A percentile compares a stretch with the other conserved stretches of the same genome.
Evolutionary conservation across 2,888 invertebrate species (phyloP).

Genomic region (Eupithecia inturbata): DNA sequence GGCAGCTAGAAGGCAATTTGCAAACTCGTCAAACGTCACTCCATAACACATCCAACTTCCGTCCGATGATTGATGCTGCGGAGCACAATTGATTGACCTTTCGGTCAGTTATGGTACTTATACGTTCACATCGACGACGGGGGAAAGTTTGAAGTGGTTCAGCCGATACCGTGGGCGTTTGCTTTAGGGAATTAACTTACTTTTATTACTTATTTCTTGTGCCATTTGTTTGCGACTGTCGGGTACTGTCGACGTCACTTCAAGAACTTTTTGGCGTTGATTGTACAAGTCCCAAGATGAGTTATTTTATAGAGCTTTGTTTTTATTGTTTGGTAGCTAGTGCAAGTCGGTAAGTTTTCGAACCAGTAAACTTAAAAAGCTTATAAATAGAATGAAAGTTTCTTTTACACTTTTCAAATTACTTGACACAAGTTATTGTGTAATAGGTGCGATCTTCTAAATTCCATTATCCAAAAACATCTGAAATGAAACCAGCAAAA

Average conservation of each 20-base stretch:
- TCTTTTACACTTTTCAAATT: background rate
- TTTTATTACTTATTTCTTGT: slow-evolving; percentile 7
- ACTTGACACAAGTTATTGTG: too few relatives aligned
- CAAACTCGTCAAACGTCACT: slow-evolving; percentile 31
- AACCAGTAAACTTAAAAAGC: background rate
- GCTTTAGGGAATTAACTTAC: slow-evolving; percentile 15
- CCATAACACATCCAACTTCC: slow-evolving; percentile 31
- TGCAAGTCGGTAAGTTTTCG: background rate
- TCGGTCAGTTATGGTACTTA: slow-evolving; percentile 25
- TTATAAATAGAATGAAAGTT: background rate
- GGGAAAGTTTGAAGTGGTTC: slow-evolving; percentile 25
- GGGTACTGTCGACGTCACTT: background rate
- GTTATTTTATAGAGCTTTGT: background rate
- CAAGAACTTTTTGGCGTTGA: background rate
- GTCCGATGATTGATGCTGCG: slow-evolving; percentile 36
- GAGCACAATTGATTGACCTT: slow-evolving; percentile 31
- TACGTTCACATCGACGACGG: slow-evolving; percentile 20
- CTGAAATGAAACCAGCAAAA: background rate
- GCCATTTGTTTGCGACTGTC: slow-evolving; percentile 5
- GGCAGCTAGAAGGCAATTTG: slow-evolving; percentile 28
- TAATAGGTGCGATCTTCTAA: background rate
- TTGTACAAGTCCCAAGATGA: background rate
- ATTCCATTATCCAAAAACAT: background rate
- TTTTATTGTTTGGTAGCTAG: background rate
- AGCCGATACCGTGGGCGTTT: background rate